Evolutionary conservation across 2,888 invertebrate genomes (phyloP), one percentile per base, ranked within the genome.

Genomic region (Strigamia crassipes): DNA sequence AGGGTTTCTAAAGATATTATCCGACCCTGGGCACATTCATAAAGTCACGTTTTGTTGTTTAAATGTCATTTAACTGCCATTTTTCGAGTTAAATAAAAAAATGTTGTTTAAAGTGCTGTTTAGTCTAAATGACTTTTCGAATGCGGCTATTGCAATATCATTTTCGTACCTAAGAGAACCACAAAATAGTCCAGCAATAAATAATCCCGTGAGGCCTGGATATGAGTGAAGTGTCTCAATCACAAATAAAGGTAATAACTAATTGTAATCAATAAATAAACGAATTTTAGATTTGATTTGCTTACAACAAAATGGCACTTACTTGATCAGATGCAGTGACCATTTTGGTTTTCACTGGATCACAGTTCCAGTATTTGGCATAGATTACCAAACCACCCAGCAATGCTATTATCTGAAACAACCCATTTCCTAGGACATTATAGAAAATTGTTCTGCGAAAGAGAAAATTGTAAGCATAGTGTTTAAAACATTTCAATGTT

Each of bases 171-270:
- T 97, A 85, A 97, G 91, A 86, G 97, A 96, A 0, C 97, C 97
- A 51, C 96, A 96, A 88, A 97, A 97, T 83, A 98, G 94, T 18
- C 97, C 96, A 4, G 97, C 95, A 0, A 97, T 96, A 88, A 98
- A 97, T 86, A 97, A 92, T 2, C 97, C 97, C 0, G 96, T 93
- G 1, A 97, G 89, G 0, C 96, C 96, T 42, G 91, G 91, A 56
- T 93, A 89, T 78, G 91, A 87, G 0, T 94, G 94, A 86, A 97
- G 91, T 83, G 92, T 91, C 83, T 93, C 92, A 90, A 97, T 94
- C 34, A 97, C 96, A 87, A 95, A 97, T 46, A 94, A 90, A 0
- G 97, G 97, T 83, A 97, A 90, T 56, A 97, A 90, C 87, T 97
- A 93, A 34, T 18, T 66, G 1, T 15, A 46, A 15, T n/a, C 1